Conservation (phyloP, 1,140 invertebrate species). For the Berghia stephanieae region DNA sequence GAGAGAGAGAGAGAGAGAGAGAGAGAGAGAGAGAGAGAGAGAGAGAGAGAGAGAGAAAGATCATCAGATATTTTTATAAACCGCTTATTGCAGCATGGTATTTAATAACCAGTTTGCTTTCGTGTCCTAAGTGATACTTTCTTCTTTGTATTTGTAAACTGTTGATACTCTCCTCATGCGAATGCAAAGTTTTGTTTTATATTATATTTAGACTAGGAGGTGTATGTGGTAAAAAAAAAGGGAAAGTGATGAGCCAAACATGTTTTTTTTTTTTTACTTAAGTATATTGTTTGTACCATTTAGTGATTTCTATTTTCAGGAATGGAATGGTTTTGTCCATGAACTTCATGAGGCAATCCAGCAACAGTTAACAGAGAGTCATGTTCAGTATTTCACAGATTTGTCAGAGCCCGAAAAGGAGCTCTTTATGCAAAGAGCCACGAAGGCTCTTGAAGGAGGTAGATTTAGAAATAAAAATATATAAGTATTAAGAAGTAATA, state of each 20-base stretch:
- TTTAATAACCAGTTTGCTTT: no score
- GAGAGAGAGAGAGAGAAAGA: no score
- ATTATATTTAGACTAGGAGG: neutral
- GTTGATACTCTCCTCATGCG: neutral
- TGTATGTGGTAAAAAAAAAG: neutral
- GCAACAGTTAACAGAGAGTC: conserved; percentile 62
- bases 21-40: no score
- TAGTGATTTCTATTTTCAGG: conserved; percentile 40
- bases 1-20: no score
- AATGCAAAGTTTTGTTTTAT: neutral
- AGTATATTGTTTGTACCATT: neutral
- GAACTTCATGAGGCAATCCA: conserved; percentile 64
- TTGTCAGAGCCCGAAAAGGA: conserved; percentile 61
- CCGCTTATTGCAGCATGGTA: no score
- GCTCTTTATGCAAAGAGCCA: conserved; percentile 62
- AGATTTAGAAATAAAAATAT: no score
- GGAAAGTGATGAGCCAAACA: neutral
- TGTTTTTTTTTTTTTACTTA: neutral
- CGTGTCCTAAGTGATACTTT: no score
- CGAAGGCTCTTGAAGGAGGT: conserved; percentile 61
- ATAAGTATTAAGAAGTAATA: no score
- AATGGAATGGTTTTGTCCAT: conserved; percentile 60
- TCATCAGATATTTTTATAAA: no score
- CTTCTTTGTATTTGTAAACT: neutral
- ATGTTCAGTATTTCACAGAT: conserved; percentile 64